Evolutionary conservation across 2,888 invertebrate species (phyloP), one percentile per base, ranked within the genome.

Genomic region (Parnassius smintheus): DNA sequence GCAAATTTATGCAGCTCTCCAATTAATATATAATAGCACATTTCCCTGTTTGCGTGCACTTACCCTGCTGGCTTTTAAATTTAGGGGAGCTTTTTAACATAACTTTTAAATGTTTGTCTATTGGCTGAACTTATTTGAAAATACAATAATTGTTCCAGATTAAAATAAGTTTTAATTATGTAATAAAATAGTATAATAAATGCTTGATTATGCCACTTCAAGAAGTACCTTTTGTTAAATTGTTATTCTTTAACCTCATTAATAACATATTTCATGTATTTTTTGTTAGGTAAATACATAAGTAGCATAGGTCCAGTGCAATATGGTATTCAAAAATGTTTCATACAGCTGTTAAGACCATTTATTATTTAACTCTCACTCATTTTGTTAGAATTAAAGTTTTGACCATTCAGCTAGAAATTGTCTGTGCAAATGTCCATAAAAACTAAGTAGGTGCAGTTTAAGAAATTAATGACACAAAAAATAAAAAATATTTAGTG

Each of bases 1-100:
- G 35, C 35, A 35, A 35, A 35, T 35, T 35, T 71, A 72, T 64
- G 76, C 79, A 73, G 82, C 83, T 85, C 84, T 84, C 82, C 75
- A 73, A 73, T 76, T 78, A 77, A 83, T 81, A 83, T 84, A 80
- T 67, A n/a, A 50, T 35, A 66, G 86, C 88, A 89, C 88, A 75
- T 86, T 85, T 81, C 83, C 77, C 83, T 82, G 82, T 86, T 82
- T 83, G 85, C 81, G 83, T 85, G 85, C 86, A 87, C 86, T 85
- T 83, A 81, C 82, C 77, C 82, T 46, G 83, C 82, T 70, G 76
- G 86, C 86, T 87, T 86, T 78, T 75, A 86, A 77, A 80, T 82
- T 81, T 81, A 82, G 80, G 81, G 74, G 81, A 78, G 83, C 81
- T 83, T 83, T 78, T 74, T 81, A 60, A 76, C 78, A 75, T 76